Base-by-base conservation (phyloP, 1,140 invertebrate genomes). In the Megalopta genalis region DNA sequence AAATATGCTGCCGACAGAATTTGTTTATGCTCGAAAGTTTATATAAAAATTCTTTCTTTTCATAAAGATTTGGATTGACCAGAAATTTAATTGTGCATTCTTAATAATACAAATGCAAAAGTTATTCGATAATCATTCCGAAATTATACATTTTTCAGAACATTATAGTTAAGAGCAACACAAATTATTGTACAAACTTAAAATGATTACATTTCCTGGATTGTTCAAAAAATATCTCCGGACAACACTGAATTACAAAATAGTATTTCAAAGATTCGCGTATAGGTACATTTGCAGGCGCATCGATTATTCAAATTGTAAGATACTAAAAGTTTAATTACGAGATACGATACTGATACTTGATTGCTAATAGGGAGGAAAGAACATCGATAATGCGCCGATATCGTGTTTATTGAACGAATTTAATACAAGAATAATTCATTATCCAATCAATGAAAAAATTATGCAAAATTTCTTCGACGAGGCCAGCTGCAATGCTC, bases 401-500 rank as follows among this genome's bases (percentile, higher is more conserved):
- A 52, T 52, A 52, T 52, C 49, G 49, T 52, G 49, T 18, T 52
- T 52, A 52, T n/a, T n/a, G 7, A 57, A 57, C 54, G 18, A 57
- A 57, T 57, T 57, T 57, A n/a, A 57, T 7, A 21, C 18, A 21
- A 57, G 18, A 57, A 57, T 21, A n/a, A 57, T 57, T 57, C 8
- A 57, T 57, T 57, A n/a, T n/a, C n/a, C 6, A 54, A 54, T 54
- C 21, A 54, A 54, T 54, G 32, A 32, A 32, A 72, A 12, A 7
- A 62, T 49, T n/a, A 27, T 23, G 10, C 9, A 6, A 14, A 67
- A 14, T 57, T 32, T 75, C 66, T 77, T 63, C 10, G 16, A 16
- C 8, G 4, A 63, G 32, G 59, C n/a, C 42, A 10, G 32, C 69
- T 81, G 75, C 82, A 75, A 85, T 75, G n/a, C 60, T 32, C 67